Evolutionary conservation across 2,113 vertebrate genomes (phyloP), one percentile per base, ranked within the genome.

Genomic region (Petrocephalus zakoni): DNA sequence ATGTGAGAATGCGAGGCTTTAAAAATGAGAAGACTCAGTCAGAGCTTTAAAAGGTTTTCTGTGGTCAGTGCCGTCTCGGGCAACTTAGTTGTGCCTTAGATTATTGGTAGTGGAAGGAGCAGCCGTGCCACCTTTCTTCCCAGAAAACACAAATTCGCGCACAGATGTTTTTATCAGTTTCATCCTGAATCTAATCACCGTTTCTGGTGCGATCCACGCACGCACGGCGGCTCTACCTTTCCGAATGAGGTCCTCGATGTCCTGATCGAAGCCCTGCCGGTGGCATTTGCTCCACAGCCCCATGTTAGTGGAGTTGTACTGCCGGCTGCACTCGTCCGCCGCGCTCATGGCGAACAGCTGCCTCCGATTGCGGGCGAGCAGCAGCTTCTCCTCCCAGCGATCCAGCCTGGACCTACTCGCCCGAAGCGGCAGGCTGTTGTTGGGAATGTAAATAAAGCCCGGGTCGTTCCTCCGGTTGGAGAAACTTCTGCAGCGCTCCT

Each of bases 291-390:
- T 98, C 98, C 98, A 99, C 91, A 99, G 97, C 87, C 98, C 98
- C 97, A 98, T 99, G 94, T 99, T 99, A 93, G 98, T 99, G 5
- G 98, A 99, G 95, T 99, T 99, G 91, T 98, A 98, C 94, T 97
- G 97, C 92, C 98, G 94, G 96, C 96, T 97, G 95, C 98, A 99
- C 94, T 99, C 98, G 0, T 99, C 98, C 0, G 97, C 96, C 9
- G 98, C 97, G 68, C 97, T 99, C 97, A 99, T 97, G 92, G 98
- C 98, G 91, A 99, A 99, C 93, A 99, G 97, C 96, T 99, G 98
- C 94, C 98, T 95, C 92, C 97, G 96, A 91, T 96, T 97, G 53
- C 98, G 96, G 91, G 97, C 96, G 91, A 97, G 94, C 90, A 97
- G 97, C 93, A 97, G 96, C 93, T 96, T 97, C 91, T 97, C 97